Evolutionary conservation across 1,140 invertebrate genomes (phyloP).

Genomic region (Palaemon carinicauda): DNA sequence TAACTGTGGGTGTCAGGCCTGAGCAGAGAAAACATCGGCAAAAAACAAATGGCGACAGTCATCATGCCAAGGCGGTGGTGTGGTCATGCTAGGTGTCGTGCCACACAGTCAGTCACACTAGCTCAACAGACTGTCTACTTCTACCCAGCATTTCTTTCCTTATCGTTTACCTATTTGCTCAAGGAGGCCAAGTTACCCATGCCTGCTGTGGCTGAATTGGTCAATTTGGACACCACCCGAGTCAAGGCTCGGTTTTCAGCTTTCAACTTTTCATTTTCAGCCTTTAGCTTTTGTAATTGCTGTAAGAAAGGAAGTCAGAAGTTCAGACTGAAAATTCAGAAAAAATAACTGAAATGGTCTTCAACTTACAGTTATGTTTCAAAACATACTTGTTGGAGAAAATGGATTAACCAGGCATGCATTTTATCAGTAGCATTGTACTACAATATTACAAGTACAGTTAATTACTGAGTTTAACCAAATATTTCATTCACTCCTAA

Average conservation of each 20-base stretch:
- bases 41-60: slow-evolving; percentile 13
- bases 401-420: slow-evolving; percentile 12
- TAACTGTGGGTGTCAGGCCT: not conserved
- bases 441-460: not conserved
- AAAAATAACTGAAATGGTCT: slow-evolving; percentile 11
- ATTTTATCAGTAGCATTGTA: not conserved
- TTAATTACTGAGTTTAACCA: not conserved
- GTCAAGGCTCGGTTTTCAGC: slow-evolving; percentile 94
- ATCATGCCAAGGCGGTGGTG: slow-evolving; percentile 28
- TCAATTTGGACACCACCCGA: slow-evolving; percentile 94
- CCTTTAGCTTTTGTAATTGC: slow-evolving; percentile 97
- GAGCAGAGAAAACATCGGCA: slow-evolving; percentile 2
- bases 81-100: slow-evolving; percentile 41
- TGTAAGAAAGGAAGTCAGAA: slow-evolving; percentile 72
- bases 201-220: slow-evolving; percentile 73
- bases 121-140: slow-evolving; percentile 20
- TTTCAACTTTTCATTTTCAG: slow-evolving; percentile 95
- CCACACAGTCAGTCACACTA: slow-evolving; percentile 39
- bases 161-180: slow-evolving; percentile 51
- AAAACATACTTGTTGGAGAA: not conserved
- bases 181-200: slow-evolving; percentile 51
- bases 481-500: not conserved
- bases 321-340: slow-evolving; percentile 29
- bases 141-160: not conserved
- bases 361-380: not conserved